Conservation (phyloP, 2,113 vertebrate species). For the Cnemophilus loriae region DNA sequence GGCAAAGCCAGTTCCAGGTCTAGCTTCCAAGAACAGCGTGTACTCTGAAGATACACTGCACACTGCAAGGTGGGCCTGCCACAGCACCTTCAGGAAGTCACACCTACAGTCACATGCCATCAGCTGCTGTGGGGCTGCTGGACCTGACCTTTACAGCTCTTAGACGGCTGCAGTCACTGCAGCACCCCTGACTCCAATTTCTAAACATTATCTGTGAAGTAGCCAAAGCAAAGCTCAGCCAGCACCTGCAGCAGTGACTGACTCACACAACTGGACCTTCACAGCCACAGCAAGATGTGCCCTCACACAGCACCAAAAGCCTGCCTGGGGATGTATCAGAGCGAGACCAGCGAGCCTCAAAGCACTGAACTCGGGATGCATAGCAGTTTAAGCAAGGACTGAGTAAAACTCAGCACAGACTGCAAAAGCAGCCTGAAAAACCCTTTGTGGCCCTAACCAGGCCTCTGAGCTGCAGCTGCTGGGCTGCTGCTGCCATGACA, state of each 20-base stretch:
- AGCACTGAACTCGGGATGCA: rapidly evolving
- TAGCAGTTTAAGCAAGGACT: neutral
- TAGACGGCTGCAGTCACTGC: neutral
- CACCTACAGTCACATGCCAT: neutral
- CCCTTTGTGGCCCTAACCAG: neutral
- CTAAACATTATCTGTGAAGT: rapidly evolving
- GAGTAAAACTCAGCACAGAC: neutral
- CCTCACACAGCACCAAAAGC: neutral
- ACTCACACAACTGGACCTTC: neutral
- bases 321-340: rapidly evolving
- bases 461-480: neutral
- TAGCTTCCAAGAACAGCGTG: neutral
- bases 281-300: neutral
- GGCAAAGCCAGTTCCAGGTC: neutral
- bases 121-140: neutral
- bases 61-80: neutral
- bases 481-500: neutral
- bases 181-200: neutral
- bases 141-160: neutral
- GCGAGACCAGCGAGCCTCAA: rapidly evolving
- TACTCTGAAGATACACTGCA: neutral
- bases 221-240: neutral
- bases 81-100: neutral
- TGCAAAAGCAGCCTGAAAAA: neutral
- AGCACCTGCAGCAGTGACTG: neutral